These are phyloP conservation scores for Halictus quadricinctus DNA, from an alignment of 2,888 invertebrate species.

Conservation along the genomic window DNA sequence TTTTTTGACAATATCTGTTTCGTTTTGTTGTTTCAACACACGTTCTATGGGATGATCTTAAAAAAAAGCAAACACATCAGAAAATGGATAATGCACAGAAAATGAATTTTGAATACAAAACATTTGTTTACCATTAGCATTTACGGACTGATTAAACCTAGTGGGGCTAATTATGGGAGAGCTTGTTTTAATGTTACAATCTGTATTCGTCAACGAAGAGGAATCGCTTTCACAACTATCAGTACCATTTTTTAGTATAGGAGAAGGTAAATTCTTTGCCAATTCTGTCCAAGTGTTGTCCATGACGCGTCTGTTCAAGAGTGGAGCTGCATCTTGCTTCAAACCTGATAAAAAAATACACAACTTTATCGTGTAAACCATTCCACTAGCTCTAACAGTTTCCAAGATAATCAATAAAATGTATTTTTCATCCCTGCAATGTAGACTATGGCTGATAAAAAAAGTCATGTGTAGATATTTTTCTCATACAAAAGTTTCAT, in stretches of 20 bases:
- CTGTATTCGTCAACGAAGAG: conserved; percentile 61
- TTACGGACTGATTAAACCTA: conserved; percentile 69
- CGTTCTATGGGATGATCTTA: conserved; percentile 49
- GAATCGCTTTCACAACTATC: conserved; percentile 54
- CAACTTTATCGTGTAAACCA: neutral
- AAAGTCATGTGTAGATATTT: too few species aligned
- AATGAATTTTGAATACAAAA: neutral
- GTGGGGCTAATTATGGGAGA: conserved; percentile 76
- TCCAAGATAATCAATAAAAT: too few species aligned
- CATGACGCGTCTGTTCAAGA: conserved; percentile 60
- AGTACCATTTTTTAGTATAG: conserved; percentile 72
- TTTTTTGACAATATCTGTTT: conserved; percentile 33
- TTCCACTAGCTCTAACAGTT: too few species aligned
- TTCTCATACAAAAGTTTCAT: too few species aligned
- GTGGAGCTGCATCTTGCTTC: conserved; percentile 69
- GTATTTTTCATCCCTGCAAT: too few species aligned
- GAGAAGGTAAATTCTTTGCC: conserved; percentile 75
- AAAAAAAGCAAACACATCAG: neutral
- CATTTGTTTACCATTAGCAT: conserved; percentile 61
- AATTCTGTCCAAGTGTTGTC: conserved; percentile 74
- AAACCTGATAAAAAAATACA: conserved; percentile 59
- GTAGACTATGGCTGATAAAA: too few species aligned
- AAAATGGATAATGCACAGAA: neutral
- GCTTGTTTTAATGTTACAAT: conserved; percentile 73
- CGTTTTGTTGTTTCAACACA: conserved; percentile 35